Evolutionary conservation across 2,888 invertebrate species (phyloP).

Genomic region (Nezara viridula): DNA sequence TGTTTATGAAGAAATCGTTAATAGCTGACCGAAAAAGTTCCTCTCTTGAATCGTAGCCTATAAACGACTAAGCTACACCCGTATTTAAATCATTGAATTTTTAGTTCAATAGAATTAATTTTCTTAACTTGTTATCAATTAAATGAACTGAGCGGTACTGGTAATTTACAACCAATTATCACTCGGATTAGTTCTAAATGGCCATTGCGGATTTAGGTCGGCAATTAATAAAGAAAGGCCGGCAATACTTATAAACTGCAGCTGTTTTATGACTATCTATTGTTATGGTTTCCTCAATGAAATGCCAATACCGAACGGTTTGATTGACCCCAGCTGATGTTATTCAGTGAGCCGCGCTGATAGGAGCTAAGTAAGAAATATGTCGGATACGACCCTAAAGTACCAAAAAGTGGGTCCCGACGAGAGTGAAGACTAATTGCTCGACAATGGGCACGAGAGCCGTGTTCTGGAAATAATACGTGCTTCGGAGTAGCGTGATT

Average conservation of each 20-base stretch:
- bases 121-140: background rate
- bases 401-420: background rate
- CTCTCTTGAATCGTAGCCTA: too few relatives aligned
- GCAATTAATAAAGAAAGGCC: too few relatives aligned
- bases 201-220: background rate
- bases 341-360: background rate
- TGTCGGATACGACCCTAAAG: background rate
- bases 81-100: background rate
- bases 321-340: background rate
- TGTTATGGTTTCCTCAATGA: background rate
- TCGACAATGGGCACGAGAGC: slow-evolving; percentile 27
- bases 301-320: background rate
- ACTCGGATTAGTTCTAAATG: background rate
- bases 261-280: background rate
- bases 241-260: background rate
- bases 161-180: slow-evolving; percentile 5
- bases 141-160: background rate
- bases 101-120: too few relatives aligned
- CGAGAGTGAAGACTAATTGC: slow-evolving; percentile 43
- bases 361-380: background rate
- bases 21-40: too few relatives aligned
- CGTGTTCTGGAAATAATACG: slow-evolving; percentile 41
- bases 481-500: slow-evolving; percentile 24
- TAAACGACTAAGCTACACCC: too few relatives aligned
- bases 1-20: too few relatives aligned